Evolutionary conservation across 1,140 invertebrate genomes (phyloP), one percentile per base, ranked within the genome.

Genomic region (Antheraea pernyi): DNA sequence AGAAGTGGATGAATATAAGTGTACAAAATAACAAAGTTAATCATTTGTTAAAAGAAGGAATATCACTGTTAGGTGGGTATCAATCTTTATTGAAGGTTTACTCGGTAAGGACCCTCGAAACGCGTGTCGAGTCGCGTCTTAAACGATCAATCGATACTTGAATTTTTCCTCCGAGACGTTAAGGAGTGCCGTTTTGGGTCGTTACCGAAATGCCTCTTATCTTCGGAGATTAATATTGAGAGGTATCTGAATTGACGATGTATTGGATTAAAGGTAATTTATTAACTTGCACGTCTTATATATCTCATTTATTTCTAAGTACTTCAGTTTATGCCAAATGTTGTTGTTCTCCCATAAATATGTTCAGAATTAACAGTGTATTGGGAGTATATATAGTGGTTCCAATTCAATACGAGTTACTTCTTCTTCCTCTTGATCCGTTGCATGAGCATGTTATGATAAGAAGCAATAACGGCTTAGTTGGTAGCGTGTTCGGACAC

Each of bases 141-240:
- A 53, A 53, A 53, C 46, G 46, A 53, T 53, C 67, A 79, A 79
- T 79, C 77, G 75, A 79, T 76, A 72, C 77, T 76, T 65, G 65
- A 76, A 71, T 76, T 79, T 79, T 79, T 76, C 60, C 66, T 63
- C 64, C 48, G 62, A 39, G 70, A 53, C 46, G 16, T 53, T 53
- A 53, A 53, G 46, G 64, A 70, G 68, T 69, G 66, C 68, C 74
- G 60, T 72, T 75, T 73, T 65, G 67, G 69, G 67, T 70, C 70
- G 63, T 59, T 69, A 75, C 73, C 73, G 67, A 64, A 72, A 75
- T 69, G 74, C 63, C 70, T 42, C 69, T 76, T 76, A 76, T 71
- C 75, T 71, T 67, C 62, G n/a, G 63, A 76, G 75, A 76, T 76
- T 73, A 76, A 73, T 76, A 69, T 70, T 46, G 60, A 70, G 72